Base-by-base conservation (phyloP, 2,888 invertebrate species). In the Meteorus colon region DNA sequence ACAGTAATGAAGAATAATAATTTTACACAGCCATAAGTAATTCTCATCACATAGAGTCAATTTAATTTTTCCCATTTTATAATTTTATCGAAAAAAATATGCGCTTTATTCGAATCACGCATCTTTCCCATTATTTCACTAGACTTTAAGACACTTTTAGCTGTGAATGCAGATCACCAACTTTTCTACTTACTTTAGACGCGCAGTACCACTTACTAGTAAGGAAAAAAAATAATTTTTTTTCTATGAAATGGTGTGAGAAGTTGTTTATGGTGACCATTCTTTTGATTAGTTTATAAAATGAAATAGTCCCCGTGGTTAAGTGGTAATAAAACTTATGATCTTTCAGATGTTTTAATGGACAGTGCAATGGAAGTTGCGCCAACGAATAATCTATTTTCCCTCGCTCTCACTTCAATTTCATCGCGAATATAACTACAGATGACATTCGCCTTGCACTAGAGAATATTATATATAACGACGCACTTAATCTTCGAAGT, bases 101-200 rank as follows among this genome's bases (percentile, higher is more conserved):
- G 12, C 59, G 29, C 45, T 72, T 72, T 63, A 72, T 72, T 72
- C 72, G 8, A 19, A 45, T 72, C 72, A 72, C 62, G 72, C 34
- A 45, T 19, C 45, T 37, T 41, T 16, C 12, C 63, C 72, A 72
- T 72, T 72, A 62, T 62, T 72, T 62, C 19, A 14, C 29, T 29
- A 16, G 72, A 48, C 63, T 72, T 63, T 62, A 63, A 62, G 27
- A 37, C 59, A 72, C 62, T 72, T 41, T 41, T 12, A n/a, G n/a
- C 29, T 8, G 45, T 5, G 72, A 45, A 72, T 70, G 70, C 59
- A 70, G 70, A 70, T 70, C 70, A 60, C 70, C 10, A 60, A 70
- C 70, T 70, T 37, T 70, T 34, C 37, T 68, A 19, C 12, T 24
- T 60, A 55, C n/a, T 68, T 31, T 12, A 41, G 31, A 59, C 24